Evolutionary conservation across 2,888 invertebrate species (phyloP).

Genomic region (Chalcis sispes): DNA sequence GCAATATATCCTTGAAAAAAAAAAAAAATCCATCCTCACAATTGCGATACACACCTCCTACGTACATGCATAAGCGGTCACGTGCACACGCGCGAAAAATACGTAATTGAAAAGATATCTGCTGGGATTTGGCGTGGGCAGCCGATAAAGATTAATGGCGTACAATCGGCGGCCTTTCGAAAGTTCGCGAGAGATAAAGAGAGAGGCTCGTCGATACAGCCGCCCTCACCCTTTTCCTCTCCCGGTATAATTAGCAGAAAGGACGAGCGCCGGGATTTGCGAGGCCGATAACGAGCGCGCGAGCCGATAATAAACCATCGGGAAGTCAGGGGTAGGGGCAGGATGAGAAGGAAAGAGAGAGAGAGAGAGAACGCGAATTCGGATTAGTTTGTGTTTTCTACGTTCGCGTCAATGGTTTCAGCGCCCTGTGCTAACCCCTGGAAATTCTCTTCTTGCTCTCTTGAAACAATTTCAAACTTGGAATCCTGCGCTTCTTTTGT

Average conservation of each 20-base stretch:
- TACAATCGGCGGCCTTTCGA: slow-evolving; percentile 20
- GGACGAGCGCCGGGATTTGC: too few species aligned
- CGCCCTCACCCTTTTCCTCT: neutral
- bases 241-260: slow-evolving; percentile 27
- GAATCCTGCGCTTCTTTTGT: neutral
- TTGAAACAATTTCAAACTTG: slow-evolving; percentile 34
- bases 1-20: too few species aligned
- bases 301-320: slow-evolving; percentile 45
- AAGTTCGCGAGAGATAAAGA: slow-evolving; percentile 17
- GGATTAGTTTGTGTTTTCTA: slow-evolving; percentile 34
- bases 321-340: slow-evolving; percentile 21
- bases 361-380: too few species aligned
- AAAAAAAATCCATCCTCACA: too few species aligned
- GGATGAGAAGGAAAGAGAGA: too few species aligned
- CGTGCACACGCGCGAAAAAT: neutral
- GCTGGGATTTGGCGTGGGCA: neutral
- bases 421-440: too few species aligned
- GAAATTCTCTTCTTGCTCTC: too few species aligned
- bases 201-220: neutral
- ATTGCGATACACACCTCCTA: too few species aligned
- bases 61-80: too few species aligned
- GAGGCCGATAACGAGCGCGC: slow-evolving; percentile 33
- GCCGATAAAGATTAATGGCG: slow-evolving; percentile 40
- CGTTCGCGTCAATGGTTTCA: neutral
- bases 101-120: slow-evolving; percentile 36